These are phyloP conservation scores for Ammodytes dubius DNA, from an alignment of 2,113 vertebrate species.

Conservation along the genomic window DNA sequence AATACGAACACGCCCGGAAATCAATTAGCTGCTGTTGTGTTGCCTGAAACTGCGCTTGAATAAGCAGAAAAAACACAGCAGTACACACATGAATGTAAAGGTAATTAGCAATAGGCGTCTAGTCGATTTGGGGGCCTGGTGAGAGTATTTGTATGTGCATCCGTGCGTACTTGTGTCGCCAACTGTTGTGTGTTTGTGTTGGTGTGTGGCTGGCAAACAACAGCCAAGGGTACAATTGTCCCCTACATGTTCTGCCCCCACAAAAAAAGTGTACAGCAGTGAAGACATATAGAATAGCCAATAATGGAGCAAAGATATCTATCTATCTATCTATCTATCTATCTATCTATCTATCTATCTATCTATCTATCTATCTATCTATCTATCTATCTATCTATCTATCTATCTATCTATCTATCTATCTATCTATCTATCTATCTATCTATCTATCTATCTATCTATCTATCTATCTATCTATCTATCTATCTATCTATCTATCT, in stretches of 20 bases:
- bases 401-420: slow-evolving; percentile 3
- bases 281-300: slow-evolving; percentile 6
- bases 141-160: slow-evolving; percentile 46
- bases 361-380: background rate
- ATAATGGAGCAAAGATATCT: background rate
- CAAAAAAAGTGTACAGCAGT: slow-evolving; percentile 35
- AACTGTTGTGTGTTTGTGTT: background rate
- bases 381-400: slow-evolving; percentile 16
- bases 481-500: no score
- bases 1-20: slow-evolving; percentile 27
- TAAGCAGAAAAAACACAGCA: slow-evolving; percentile 62
- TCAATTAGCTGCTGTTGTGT: slow-evolving; percentile 69
- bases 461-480: background rate
- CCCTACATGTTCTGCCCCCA: slow-evolving; percentile 28
- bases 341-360: no score
- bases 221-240: slow-evolving; percentile 55
- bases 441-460: background rate
- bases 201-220: slow-evolving; percentile 25
- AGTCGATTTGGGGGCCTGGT: slow-evolving; percentile 62
- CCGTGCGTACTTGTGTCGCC: slow-evolving; percentile 36
- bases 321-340: no score
- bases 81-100: slow-evolving; percentile 60
- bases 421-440: no score
- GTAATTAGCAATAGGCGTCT: slow-evolving; percentile 72
- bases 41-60: slow-evolving; percentile 58